Evolutionary conservation across 2,797 vertebrate species (phyloP), one percentile per base, ranked within the genome.

Genomic region (Sphenodon punctatus): DNA sequence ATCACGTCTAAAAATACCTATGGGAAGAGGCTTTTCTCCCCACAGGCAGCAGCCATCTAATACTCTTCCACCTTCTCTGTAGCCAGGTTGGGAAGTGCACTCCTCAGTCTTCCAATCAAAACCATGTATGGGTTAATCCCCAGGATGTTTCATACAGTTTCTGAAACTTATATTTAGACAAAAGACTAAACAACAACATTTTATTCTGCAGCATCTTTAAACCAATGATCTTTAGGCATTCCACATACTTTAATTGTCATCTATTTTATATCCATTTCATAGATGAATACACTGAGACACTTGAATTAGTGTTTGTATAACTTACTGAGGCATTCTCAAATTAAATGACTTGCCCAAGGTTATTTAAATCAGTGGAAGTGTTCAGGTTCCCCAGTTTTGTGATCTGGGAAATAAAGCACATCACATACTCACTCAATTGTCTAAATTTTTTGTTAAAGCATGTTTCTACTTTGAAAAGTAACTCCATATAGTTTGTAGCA

Each of bases 201-300:
- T 58, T 2, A 0, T 72, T 82, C 77, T 69, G 38, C 45, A 38
- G 4, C 64, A 22, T 15, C 71, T 17, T 61, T 82, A 70, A 82
- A 73, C 70, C 49, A 75, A 49, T 36, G 2, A 82, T 67, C 38
- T 68, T 41, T 90, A 84, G 75, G 10, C 17, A 58, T 70, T 67
- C 14, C 30, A 59, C 20, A 5, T 49, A 32, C 75, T 78, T 48
- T 49, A 80, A 80, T 51, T 58, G 5, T 6, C 25, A 9, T 69
- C 56, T 73, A 72, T 73, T 82, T 82, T 67, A 76, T 4, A 36
- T 32, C 69, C 48, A 61, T 66, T 4, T 15, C 10, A 60, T 17
- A 30, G 15, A 39, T 5, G 30, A 75, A 41, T n/a, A 2, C 70
- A 70, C 73, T 66, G 15, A 82, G 69, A 56, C 2, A 12, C 23